phyloP scores from a whole-genome alignment of 2,888 invertebrate species.

The Tenthredo scrophulariae region DNA sequence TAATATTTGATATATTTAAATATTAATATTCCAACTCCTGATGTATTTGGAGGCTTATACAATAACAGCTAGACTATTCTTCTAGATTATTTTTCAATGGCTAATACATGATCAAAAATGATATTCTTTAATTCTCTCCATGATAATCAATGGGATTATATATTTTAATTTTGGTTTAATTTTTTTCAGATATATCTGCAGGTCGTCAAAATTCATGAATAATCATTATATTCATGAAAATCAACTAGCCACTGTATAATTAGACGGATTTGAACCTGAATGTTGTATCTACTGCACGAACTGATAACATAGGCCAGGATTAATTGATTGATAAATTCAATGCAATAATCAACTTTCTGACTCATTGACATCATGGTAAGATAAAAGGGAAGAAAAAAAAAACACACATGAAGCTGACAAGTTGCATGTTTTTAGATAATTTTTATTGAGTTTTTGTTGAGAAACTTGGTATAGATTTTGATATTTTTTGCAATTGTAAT shows the following conservation, averaged over 20 bases:
- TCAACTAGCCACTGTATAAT: background rate
- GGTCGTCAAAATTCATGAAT: background rate
- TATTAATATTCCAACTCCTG: too few species aligned
- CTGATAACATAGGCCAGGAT: background rate
- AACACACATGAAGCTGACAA: background rate
- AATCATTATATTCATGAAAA: background rate
- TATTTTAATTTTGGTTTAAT: background rate
- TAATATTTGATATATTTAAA: background rate
- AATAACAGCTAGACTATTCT: background rate
- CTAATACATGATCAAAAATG: background rate
- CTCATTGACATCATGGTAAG: background rate
- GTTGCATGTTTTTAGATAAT: background rate
- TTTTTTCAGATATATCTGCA: background rate
- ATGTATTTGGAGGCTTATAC: background rate
- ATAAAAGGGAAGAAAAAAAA: background rate
- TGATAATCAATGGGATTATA: background rate
- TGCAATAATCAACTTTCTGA: background rate
- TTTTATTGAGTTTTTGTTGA: too few species aligned
- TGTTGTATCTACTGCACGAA: background rate
- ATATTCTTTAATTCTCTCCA: background rate
- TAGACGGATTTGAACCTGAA: background rate
- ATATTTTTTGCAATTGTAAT: too few species aligned
- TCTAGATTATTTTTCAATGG: background rate
- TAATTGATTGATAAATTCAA: background rate
- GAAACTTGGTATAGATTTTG: background rate